Evolutionary conservation across 2,113 vertebrate species (phyloP).

Genomic region (Orthonyx spaldingii): DNA sequence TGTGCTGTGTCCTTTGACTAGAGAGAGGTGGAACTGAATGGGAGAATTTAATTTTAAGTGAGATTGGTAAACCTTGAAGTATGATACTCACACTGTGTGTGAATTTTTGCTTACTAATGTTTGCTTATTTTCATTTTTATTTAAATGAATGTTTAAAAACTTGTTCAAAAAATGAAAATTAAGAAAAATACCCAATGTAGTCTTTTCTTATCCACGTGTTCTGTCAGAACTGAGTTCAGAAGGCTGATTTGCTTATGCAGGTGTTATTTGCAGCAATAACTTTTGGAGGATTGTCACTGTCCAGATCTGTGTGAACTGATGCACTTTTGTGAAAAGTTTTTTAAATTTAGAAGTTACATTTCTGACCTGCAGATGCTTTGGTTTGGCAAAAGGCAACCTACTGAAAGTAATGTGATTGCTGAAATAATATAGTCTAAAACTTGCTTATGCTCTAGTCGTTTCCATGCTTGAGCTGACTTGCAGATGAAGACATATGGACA

Average conservation of each 20-base stretch:
- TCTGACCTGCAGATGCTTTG: neutral
- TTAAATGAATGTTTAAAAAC: neutral
- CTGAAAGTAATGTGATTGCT: neutral
- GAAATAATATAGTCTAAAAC: neutral
- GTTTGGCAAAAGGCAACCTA: neutral
- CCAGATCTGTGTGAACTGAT: neutral
- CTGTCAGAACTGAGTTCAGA: neutral
- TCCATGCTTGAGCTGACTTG: slow-evolving; percentile 17
- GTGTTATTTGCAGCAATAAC: neutral
- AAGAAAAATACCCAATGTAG: neutral
- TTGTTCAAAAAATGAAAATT: neutral
- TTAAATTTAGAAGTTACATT: neutral
- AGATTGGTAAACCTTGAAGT: neutral
- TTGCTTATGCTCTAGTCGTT: neutral
- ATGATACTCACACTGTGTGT: neutral
- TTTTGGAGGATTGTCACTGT: neutral
- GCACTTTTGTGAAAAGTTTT: neutral
- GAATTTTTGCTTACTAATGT: neutral
- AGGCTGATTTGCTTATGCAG: neutral
- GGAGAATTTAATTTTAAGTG: neutral
- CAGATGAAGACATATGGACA: slow-evolving; percentile 1
- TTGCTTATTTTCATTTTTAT: neutral
- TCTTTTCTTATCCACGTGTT: neutral
- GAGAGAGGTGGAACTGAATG: neutral
- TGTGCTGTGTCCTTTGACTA: neutral